These are phyloP conservation scores for Phalacrocorax pelagicus DNA, from an alignment of 2,113 vertebrate species.

Conservation along the genomic window DNA sequence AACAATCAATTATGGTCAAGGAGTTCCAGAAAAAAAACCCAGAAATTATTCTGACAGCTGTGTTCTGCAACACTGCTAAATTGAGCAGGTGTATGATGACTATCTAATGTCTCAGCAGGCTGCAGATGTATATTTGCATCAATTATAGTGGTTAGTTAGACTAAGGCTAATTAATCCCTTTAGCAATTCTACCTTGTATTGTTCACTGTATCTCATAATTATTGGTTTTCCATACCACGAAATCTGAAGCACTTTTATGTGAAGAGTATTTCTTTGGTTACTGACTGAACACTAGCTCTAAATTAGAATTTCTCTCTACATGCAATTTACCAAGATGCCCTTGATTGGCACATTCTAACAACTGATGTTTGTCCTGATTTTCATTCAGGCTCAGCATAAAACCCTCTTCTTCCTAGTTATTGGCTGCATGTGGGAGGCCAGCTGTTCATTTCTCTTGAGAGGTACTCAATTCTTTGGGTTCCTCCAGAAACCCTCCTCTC, in stretches of 20 bases:
- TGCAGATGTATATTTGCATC: slow-evolving; percentile 64
- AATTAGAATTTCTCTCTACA: neutral
- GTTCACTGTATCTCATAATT: slow-evolving; percentile 49
- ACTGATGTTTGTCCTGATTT: slow-evolving; percentile 11
- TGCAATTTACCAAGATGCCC: neutral
- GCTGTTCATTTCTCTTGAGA: neutral
- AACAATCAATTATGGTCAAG: slow-evolving; percentile 1
- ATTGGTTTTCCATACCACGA: neutral
- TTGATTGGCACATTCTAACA: slow-evolving; percentile 28
- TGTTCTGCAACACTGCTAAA: neutral
- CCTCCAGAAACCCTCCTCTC: neutral
- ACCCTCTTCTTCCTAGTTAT: neutral
- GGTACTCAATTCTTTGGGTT: neutral
- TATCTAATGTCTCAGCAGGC: slow-evolving; percentile 46
- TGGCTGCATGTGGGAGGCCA: neutral
- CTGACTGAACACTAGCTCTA: neutral
- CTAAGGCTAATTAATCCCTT: slow-evolving; percentile 61
- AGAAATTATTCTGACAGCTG: slow-evolving; percentile 41
- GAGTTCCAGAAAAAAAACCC: neutral
- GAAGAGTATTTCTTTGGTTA: slow-evolving; percentile 9
- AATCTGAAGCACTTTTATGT: slow-evolving; percentile 9
- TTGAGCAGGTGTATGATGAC: slow-evolving; percentile 45
- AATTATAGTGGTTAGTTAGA: slow-evolving; percentile 49
- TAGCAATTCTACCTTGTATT: slow-evolving; percentile 62
- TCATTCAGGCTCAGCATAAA: slow-evolving; percentile 33